Base-by-base conservation (phyloP, 2,888 invertebrate genomes). In the Eumacrocentrus americanus region DNA sequence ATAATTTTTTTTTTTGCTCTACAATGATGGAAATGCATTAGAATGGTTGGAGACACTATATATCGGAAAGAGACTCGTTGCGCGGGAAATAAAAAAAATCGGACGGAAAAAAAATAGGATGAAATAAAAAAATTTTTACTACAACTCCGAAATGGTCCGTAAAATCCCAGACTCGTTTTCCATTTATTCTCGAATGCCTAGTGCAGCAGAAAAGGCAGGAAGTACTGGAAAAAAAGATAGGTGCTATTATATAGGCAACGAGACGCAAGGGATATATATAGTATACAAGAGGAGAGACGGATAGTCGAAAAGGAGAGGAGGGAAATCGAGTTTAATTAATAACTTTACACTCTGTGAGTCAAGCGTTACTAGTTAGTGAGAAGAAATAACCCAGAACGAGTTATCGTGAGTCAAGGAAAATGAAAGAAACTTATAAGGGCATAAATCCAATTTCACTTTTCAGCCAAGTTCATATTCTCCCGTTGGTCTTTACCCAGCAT, bases 361-460 rank as follows among this genome's bases (percentile, higher is more conserved):
- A 25, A 44, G 40, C 44, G 37, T 61, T 35, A n/a, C 3, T 11
- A 42, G 42, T 42, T 42, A 5, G 42, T 6, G 18, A 16, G 42
- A 42, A 1, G 42, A 18, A 42, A 42, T 42, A 9, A 42, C 20
- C 18, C 42, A 42, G 20, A 42, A 16, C 9, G 16, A 18, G 20
- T 12, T 12, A 25, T 14, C 56, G 23, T 38, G 66, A 63, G 65
- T 65, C 55, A 67, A 66, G 68, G 60, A 71, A 72, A 29, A 73
- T 74, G 69, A 70, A 69, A 64, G 63, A 67, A 72, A 71, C 70
- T 70, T 68, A 68, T 61, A 67, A 66, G 64, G 57, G 67, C 65
- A 74, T 74, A 72, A 74, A 74, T 72, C 73, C 68, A 70, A 70
- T 73, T 74, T 71, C 64, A 70, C 67, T 67, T 68, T 42, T 66